Evolutionary conservation across 2,113 vertebrate genomes (phyloP), one percentile per base, ranked within the genome.

Genomic region (Pycnonotus jocosus): DNA sequence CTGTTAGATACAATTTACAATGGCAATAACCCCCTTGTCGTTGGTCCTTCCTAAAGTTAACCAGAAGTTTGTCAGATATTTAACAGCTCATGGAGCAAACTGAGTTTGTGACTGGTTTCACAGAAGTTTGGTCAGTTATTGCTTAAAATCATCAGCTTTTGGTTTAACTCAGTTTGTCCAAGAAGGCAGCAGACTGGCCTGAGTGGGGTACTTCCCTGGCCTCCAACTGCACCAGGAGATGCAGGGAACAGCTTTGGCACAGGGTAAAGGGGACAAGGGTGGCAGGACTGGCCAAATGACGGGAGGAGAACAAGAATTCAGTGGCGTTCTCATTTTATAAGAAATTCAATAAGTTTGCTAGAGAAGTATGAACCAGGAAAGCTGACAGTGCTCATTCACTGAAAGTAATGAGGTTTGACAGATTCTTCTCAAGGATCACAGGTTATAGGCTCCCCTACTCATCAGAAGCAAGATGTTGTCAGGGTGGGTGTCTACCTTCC

Each of bases 61-160:
- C 92, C 80, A 72, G 95, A 96, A 91, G 86, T 71, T 88, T 96
- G 73, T 94, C 94, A 86, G 94, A 38, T 94, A 96, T 96, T 97
- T 96, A 93, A 93, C 94, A 92, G 92, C 48, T 56, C 33, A 22
- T 7, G 42, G 89, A 94, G 28, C 0, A 17, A 73, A 80, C n/a
- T 0, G 8, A 66, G 74, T 54, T 77, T 77, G 76, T 47, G 81
- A 58, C 45, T 86, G 12, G 20, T 85, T 61, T 85, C 58, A 61
- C 40, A 68, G 37, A 77, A 54, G 38, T 92, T 89, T 76, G 51
- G 19, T 84, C 58, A 38, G 56, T n/a, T 94, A 58, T 81, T 93
- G 71, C 90, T 80, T 57, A 68, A 33, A 78, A 19, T 60, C 28
- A 6, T 22, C 12, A 81, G 60, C 35, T 84, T 92, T 94, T 82